Base-by-base conservation (phyloP, 2,888 invertebrate genomes). In the Dasysyrphus tricinctus region DNA sequence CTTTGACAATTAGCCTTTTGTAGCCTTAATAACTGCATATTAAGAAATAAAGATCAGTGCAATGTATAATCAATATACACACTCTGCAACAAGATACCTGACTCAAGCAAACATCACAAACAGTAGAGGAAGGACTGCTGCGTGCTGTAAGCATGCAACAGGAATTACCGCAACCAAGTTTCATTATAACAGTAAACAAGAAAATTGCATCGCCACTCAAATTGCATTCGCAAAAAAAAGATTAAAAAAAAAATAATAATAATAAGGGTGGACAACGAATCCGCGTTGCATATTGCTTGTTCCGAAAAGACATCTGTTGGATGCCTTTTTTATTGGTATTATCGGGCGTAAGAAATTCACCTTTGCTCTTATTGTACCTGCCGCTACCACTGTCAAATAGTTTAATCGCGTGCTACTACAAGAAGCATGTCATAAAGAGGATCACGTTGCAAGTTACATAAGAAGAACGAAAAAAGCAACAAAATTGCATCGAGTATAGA, bases 101-200 rank as follows among this genome's bases (percentile, higher is more conserved):
- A 61, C 67, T 73, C 42, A 12, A 57, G 47, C 59, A 16, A 32
- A 54, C 32, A 24, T 24, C 24, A 65, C 8, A 37, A 11, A 42
- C 42, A 59, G 42, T 29, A 42, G n/a, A 44, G 44, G 39, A 63
- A 24, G 24, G 32, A 47, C 59, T 77, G 74, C 67, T 56, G 73
- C 39, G 59, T 49, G 63, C 69, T 73, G 74, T 69, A 70, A 69
- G 69, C 81, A 78, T 81, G 77, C 81, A 81, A 77, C 73, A 70
- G 57, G 77, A 80, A 80, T 76, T 54, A 73, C 85, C 81, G 77
- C 77, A 81, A 77, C 77, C 77, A 85, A 74, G 70, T 78, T 81
- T 78, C 77, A 85, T 85, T 81, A 67, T 81, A 85, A 77, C 85
- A 81, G 85, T 85, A 82, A 82, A 86, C 77, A 82, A 82, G 74